Conservation (phyloP, 2,797 vertebrate genomes). For the Melanotaenia pygmaea region DNA sequence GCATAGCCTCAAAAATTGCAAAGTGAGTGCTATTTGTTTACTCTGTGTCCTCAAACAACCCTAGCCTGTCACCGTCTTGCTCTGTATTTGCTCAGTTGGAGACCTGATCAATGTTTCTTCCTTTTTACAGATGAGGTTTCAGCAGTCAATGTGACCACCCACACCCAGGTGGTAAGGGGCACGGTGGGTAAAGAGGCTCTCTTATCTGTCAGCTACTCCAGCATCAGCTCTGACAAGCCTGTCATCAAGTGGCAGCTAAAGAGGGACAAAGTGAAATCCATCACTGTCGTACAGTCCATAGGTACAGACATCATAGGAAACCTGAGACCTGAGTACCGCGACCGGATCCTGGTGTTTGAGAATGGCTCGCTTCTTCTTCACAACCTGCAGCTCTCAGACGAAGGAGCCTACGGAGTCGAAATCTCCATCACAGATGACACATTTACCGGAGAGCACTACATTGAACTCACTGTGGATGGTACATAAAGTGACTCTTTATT, state of each 20-base stretch:
- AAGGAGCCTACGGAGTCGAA: slow-evolving; percentile 94
- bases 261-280: slow-evolving; percentile 88
- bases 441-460: slow-evolving; percentile 92
- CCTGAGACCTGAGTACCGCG: slow-evolving; percentile 91
- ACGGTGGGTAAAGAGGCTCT: slow-evolving; percentile 89
- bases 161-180: slow-evolving; percentile 87
- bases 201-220: slow-evolving; percentile 93
- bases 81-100: not conserved
- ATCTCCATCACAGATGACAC: slow-evolving; percentile 98
- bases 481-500: slow-evolving; percentile 45
- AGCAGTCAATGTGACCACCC: slow-evolving; percentile 94
- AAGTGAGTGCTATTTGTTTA: slow-evolving; percentile 9
- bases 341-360: slow-evolving; percentile 91
- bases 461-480: slow-evolving; percentile 96
- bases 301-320: slow-evolving; percentile 94
- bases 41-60: not conserved
- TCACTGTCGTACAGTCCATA: slow-evolving; percentile 96
- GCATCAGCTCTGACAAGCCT: slow-evolving; percentile 90
- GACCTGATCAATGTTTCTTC: not conserved
- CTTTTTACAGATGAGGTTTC: slow-evolving; percentile 81
- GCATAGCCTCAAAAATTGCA: not conserved
- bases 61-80: not conserved
- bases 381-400: slow-evolving; percentile 90
- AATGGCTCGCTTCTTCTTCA: slow-evolving; percentile 94
- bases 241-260: slow-evolving; percentile 98